Percentiles rank a stretch among this genome's conserved stretches.
Conservation (phyloP, 2,888 invertebrate genomes). For the Andrena praecox region DNA sequence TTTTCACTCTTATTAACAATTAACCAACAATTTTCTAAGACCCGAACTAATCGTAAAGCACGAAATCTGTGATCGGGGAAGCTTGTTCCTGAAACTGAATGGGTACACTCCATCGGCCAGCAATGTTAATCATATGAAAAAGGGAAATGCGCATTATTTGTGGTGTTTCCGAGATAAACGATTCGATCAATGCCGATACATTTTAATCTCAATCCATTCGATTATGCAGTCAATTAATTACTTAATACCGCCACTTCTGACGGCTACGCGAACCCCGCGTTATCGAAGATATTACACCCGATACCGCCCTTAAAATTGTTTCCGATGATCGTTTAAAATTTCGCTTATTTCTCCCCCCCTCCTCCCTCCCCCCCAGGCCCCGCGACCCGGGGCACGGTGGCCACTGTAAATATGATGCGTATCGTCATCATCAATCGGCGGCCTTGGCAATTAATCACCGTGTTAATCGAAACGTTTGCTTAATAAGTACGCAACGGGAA, state of each 20-base stretch:
- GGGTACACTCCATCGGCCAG: not conserved
- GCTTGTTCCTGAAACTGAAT: no score
- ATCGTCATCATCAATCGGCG: conserved; percentile 64
- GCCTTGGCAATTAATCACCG: conserved; percentile 74
- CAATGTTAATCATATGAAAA: not conserved
- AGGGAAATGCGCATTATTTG: not conserved
- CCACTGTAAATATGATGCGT: conserved; percentile 62
- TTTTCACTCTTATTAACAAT: no score
- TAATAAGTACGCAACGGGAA: conserved; percentile 71
- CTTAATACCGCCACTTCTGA: conserved; percentile 51
- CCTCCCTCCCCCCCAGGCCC: not conserved
- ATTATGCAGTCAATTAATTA: conserved; percentile 57
- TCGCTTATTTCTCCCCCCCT: conserved; percentile 43
- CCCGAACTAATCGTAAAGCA: no score
- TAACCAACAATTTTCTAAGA: no score
- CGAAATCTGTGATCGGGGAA: no score
- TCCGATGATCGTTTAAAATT: conserved; percentile 60
- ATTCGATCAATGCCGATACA: conserved; percentile 31
- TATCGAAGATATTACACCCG: conserved; percentile 54
- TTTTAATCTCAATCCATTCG: conserved; percentile 53
- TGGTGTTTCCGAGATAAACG: conserved; percentile 4
- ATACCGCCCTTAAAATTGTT: conserved; percentile 53
- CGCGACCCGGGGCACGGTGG: conserved; percentile 13
- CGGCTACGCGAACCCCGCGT: conserved; percentile 48
- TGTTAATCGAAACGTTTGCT: conserved; percentile 74